Evolutionary conservation across 2,888 invertebrate genomes (phyloP).

Genomic region (Caenorhabditis auriculariae): DNA sequence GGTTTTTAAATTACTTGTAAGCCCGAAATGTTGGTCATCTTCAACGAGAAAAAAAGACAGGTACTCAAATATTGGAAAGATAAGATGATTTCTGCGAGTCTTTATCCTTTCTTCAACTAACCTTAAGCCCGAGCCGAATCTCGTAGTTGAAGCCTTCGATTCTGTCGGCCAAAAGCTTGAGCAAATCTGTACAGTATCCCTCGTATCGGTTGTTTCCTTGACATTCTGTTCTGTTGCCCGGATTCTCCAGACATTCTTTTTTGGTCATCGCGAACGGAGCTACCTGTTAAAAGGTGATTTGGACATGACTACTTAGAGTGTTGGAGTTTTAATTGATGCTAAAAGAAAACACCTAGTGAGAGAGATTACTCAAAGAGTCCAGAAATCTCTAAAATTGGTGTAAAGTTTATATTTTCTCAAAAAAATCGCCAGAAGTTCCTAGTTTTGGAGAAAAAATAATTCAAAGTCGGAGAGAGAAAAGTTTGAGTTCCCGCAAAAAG

Average conservation of each 20-base stretch:
- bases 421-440: too few species aligned
- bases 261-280: slow-evolving; percentile 86
- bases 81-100: too few species aligned
- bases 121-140: slow-evolving; percentile 39
- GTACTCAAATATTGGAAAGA: not conserved
- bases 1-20: not conserved
- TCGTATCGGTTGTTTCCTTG: slow-evolving; percentile 76
- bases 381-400: not conserved
- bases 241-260: slow-evolving; percentile 65
- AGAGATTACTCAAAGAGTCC: not conserved
- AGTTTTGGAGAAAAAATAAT: too few species aligned
- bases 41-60: not conserved
- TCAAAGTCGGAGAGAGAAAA: too few species aligned
- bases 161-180: slow-evolving; percentile 63
- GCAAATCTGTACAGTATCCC: slow-evolving; percentile 66
- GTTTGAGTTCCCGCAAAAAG: too few species aligned
- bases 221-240: slow-evolving; percentile 50
- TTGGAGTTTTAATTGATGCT: not conserved
- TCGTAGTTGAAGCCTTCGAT: slow-evolving; percentile 65
- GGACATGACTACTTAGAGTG: not conserved
- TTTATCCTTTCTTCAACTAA: not conserved
- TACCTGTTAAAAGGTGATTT: slow-evolving; percentile 70
- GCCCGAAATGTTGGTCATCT: not conserved
- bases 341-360: not conserved
- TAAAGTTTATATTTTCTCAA: too few species aligned